phyloP scores from a whole-genome alignment of 1,140 invertebrate species.

The Drosophila elegans region DNA sequence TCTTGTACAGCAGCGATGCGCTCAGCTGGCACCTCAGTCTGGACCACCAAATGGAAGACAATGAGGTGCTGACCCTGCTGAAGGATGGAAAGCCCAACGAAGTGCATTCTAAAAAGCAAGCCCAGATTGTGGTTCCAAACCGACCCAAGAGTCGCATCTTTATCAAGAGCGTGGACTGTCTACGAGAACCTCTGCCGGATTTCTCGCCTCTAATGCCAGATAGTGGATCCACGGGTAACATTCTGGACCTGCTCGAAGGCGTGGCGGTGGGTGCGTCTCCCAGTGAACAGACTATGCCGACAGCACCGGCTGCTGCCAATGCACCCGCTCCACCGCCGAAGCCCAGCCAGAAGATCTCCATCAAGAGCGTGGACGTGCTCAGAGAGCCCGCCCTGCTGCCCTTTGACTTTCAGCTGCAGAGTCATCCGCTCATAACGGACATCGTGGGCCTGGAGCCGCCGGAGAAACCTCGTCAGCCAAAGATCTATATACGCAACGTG shows the following conservation, averaged over 20 bases:
- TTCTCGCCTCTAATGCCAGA: slow-evolving; percentile 50
- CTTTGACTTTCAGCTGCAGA: slow-evolving; percentile 62
- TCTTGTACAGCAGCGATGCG: slow-evolving; percentile 85
- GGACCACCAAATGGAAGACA: slow-evolving; percentile 84
- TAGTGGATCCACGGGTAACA: slow-evolving; percentile 29
- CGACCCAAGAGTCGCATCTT: slow-evolving; percentile 72
- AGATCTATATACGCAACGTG: slow-evolving; percentile 81
- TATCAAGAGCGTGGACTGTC: slow-evolving; percentile 78
- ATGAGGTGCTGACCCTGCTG: slow-evolving; percentile 66
- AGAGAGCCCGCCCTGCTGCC: slow-evolving; percentile 70
- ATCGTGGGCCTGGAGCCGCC: slow-evolving; percentile 25
- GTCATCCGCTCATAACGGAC: slow-evolving; percentile 18
- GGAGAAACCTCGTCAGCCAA: slow-evolving; percentile 68
- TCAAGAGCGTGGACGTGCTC: slow-evolving; percentile 81
- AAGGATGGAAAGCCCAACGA: slow-evolving; percentile 11
- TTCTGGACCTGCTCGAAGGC: slow-evolving; percentile 61
- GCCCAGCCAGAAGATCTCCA: slow-evolving; percentile 77
- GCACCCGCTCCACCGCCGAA: slow-evolving; percentile 21
- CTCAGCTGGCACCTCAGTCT: slow-evolving; percentile 85
- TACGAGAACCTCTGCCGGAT: slow-evolving; percentile 63
- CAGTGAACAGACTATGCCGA: slow-evolving; percentile 21
- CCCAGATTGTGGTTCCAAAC: not conserved
- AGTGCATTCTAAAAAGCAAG: slow-evolving; percentile 1
- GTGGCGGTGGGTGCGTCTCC: slow-evolving; percentile 35
- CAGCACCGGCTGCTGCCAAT: slow-evolving; percentile 9